phyloP scores from a whole-genome alignment of 2,888 invertebrate genomes.

The Parnassius mnemosyne region DNA sequence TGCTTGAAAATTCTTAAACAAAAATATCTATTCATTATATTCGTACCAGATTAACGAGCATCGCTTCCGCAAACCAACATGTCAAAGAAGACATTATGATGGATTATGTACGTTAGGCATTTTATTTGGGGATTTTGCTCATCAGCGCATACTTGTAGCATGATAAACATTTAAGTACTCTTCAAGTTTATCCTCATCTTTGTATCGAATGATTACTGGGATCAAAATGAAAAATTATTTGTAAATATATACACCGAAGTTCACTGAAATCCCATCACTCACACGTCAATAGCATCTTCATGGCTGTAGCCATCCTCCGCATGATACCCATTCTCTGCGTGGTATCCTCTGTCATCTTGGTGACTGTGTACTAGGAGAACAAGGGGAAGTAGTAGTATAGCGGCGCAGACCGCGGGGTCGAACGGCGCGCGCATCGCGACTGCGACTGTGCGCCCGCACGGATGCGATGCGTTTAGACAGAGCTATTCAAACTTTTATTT shows the following conservation, averaged over 20 bases:
- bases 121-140: not conserved
- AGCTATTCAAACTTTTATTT: constrained; percentile 56
- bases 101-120: not conserved
- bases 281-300: constrained; percentile 70
- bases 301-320: constrained; percentile 61
- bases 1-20: not conserved
- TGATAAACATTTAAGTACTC: not conserved
- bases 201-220: not conserved
- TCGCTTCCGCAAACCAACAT: constrained; percentile 24
- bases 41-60: constrained; percentile 24
- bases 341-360: constrained; percentile 61
- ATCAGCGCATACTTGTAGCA: not conserved
- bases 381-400: constrained; percentile 54
- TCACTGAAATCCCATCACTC: constrained; percentile 49
- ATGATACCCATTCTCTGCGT: constrained; percentile 61
- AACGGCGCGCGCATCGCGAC: constrained; percentile 74
- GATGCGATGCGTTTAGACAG: constrained; percentile 61
- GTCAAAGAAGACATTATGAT: constrained; percentile 5
- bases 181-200: not conserved
- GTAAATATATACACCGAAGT: not conserved
- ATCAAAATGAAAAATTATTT: not conserved
- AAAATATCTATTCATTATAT: constrained; percentile 7
- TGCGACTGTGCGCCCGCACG: constrained; percentile 51
- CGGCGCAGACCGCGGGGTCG: constrained; percentile 56
- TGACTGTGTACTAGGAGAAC: constrained; percentile 59